phyloP scores from a whole-genome alignment of 2,888 invertebrate genomes.

The Melipona bicolor region DNA sequence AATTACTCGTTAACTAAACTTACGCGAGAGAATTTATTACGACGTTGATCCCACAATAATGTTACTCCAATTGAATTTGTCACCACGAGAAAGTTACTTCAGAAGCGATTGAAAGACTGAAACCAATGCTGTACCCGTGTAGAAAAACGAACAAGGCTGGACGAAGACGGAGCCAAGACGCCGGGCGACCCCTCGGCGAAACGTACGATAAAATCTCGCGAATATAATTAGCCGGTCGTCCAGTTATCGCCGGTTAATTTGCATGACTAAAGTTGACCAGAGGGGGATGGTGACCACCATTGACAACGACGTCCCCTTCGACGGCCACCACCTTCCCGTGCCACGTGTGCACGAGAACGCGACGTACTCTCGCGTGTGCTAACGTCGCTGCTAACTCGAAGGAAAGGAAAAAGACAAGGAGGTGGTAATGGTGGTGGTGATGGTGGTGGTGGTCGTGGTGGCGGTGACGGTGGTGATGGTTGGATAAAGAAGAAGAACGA shows the following conservation, averaged over 20 bases:
- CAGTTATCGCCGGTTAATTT: constrained; percentile 58
- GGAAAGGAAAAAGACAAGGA: constrained; percentile 44
- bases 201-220: constrained; percentile 39
- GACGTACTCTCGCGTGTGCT: background rate
- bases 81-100: background rate
- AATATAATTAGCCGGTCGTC: constrained; percentile 44
- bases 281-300: background rate
- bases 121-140: background rate
- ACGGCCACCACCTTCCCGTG: constrained; percentile 38
- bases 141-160: background rate
- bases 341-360: constrained; percentile 62
- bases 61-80: background rate
- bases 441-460: constrained; percentile 16
- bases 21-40: background rate
- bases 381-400: background rate
- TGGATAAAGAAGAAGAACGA: constrained; percentile 18
- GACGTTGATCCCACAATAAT: background rate
- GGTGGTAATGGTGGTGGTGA: background rate
- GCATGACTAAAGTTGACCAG: constrained; percentile 55
- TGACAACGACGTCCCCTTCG: constrained; percentile 34
- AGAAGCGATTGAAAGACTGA: background rate
- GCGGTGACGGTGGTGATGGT: background rate
- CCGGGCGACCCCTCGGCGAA: background rate
- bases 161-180: background rate
- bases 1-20: background rate